Base-by-base conservation (phyloP, 2,888 invertebrate species). In the Apamea crenata region DNA sequence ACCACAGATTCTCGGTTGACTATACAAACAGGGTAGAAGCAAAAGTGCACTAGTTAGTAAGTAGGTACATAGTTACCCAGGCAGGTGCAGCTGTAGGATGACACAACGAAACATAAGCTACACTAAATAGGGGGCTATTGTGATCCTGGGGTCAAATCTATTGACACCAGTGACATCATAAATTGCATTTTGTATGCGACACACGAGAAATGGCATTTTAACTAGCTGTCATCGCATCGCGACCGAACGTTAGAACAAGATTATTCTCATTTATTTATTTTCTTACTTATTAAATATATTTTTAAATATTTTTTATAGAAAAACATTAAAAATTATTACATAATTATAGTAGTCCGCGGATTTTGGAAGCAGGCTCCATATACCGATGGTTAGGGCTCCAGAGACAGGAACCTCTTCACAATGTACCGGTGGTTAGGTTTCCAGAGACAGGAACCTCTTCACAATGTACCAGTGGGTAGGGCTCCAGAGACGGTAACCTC, bases 61-160 rank as follows among this genome's bases (percentile, higher is more conserved):
- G 18, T 32, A 32, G 32, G 32, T 18, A 32, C 25, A 8, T 18
- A 18, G 32, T 32, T 32, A 63, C 18, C 1, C 10, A 65, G 16
- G 1, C 12, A 36, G 36, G 18, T n/a, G 36, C 10, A 36, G 12
- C n/a, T 29, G 32, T 36, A 21, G 65, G 14, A 75, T 16, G 3
- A n/a, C 21, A 12, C 18, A 32, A 3, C 8, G 6, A 21, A 32
- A n/a, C 40, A n/a, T 14, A 4, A 56, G 16, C 25, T 32, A 18
- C 18, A 74, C 21, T 61, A 36, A 25, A 25, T 32, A 40, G 6
- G 14, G 47, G 69, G n/a, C n/a, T 75, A 16, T 40, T 61, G 29
- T 67, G 21, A 72, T 36, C 77, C 25, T 32, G 1, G 40, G 83
- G 77, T 83, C 82, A 77, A 59, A 77, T 59, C n/a, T 0, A 71